A percentile compares a stretch with the other conserved stretches of the same genome.
Evolutionary conservation across 2,113 vertebrate genomes (phyloP).

Genomic region (Nycticebus coucang): DNA sequence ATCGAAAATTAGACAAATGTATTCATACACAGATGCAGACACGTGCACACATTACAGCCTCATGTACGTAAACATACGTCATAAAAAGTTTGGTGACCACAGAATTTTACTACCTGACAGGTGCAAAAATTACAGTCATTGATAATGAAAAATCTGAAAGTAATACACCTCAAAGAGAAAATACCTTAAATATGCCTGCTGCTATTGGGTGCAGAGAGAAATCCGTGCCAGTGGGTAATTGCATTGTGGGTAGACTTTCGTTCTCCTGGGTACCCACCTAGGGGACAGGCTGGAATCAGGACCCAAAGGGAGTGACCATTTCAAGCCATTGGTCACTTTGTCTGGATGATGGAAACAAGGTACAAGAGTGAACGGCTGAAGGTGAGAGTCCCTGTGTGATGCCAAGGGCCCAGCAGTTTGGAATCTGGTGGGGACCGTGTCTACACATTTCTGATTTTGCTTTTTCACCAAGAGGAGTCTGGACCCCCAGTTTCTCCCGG

Average conservation of each 20-base stretch:
- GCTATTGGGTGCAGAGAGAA: rapidly evolving
- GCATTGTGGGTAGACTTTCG: no score
- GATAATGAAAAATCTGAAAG: neutral
- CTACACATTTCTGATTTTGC: rapidly evolving
- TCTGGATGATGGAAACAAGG: no score
- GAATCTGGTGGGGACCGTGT: rapidly evolving
- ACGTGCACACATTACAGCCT: neutral
- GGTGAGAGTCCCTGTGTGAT: rapidly evolving
- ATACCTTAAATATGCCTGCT: rapidly evolving
- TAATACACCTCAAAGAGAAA: neutral
- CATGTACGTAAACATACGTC: neutral
- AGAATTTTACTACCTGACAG: neutral
- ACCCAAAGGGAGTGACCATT: rapidly evolving
- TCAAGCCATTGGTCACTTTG: rapidly evolving
- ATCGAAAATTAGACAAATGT: neutral
- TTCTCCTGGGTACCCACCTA: rapidly evolving
- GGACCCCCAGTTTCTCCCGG: rapidly evolving
- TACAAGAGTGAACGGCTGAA: rapidly evolving
- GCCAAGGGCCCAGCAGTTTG: rapidly evolving
- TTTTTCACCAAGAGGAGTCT: rapidly evolving
- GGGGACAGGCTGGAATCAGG: rapidly evolving
- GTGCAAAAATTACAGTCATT: neutral
- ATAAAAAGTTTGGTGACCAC: neutral
- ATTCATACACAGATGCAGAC: no score
- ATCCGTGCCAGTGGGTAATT: rapidly evolving